Evolutionary conservation across 2,797 vertebrate genomes (phyloP).

Genomic region (Lerista edwardsae): DNA sequence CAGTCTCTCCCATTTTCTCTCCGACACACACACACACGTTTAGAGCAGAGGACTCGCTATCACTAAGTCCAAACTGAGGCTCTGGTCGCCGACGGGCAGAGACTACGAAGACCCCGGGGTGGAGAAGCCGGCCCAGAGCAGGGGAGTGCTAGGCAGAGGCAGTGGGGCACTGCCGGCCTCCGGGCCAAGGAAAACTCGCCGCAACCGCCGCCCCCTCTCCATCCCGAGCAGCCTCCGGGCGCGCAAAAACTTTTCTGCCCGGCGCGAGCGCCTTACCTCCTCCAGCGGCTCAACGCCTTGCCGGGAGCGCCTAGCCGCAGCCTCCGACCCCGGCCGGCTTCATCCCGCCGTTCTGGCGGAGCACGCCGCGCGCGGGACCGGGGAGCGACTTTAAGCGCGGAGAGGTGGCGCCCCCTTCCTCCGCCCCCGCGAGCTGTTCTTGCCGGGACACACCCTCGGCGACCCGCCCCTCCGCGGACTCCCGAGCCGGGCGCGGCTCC

Average conservation of each 20-base stretch:
- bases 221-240: neutral
- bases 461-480: neutral
- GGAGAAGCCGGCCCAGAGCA: too few relatives aligned
- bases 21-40: too few relatives aligned
- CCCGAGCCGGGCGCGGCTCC: neutral
- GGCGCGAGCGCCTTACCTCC: neutral
- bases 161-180: neutral
- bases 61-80: fast-evolving
- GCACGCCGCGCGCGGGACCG: neutral
- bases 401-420: conserved; percentile 43
- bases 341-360: neutral
- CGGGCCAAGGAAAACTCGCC: neutral
- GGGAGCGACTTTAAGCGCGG: conserved; percentile 29
- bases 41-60: neutral
- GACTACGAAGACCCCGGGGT: neutral
- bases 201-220: neutral
- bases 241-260: neutral
- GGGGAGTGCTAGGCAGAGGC: too few relatives aligned
- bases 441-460: neutral
- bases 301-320: neutral
- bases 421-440: neutral
- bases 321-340: neutral
- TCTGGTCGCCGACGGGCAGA: neutral
- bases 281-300: neutral
- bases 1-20: too few relatives aligned